Conservation (phyloP, 2,797 vertebrate species). For the Sebastolobus alascanus region DNA sequence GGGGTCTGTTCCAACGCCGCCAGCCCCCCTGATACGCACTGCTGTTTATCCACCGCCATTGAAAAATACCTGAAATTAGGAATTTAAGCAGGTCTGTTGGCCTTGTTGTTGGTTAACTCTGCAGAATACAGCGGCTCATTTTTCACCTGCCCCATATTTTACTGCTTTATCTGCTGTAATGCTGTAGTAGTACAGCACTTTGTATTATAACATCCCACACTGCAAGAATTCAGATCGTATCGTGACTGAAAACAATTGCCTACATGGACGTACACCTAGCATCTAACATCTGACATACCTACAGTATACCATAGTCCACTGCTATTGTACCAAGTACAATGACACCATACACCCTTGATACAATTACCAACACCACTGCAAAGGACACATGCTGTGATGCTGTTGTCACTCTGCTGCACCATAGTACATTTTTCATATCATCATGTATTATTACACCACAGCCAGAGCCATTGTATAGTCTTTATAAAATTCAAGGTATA, state of each 20-base stretch:
- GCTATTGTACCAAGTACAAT: background rate
- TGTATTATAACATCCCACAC: background rate
- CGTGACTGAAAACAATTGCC: background rate
- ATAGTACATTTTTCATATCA: background rate
- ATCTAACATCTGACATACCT: background rate
- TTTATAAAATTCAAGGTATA: background rate
- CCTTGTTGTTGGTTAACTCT: background rate
- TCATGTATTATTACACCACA: background rate
- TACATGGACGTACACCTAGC: background rate
- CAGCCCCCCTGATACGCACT: background rate
- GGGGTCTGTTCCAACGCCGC: background rate
- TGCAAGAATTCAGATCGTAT: background rate
- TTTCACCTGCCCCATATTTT: background rate
- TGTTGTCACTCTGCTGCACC: background rate
- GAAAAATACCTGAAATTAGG: background rate
- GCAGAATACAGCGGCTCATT: slow-evolving; percentile 1
- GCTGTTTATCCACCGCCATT: background rate
- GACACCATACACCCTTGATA: background rate
- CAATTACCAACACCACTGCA: background rate
- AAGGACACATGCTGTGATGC: background rate
- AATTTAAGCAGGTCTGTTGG: slow-evolving; percentile 10
- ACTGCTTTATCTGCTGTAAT: slow-evolving; percentile 5
- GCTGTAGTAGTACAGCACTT: background rate
- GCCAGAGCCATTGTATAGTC: background rate
- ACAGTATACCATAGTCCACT: background rate